Base-by-base conservation (phyloP, 2,113 vertebrate species). In the Catharus fuscescens region DNA sequence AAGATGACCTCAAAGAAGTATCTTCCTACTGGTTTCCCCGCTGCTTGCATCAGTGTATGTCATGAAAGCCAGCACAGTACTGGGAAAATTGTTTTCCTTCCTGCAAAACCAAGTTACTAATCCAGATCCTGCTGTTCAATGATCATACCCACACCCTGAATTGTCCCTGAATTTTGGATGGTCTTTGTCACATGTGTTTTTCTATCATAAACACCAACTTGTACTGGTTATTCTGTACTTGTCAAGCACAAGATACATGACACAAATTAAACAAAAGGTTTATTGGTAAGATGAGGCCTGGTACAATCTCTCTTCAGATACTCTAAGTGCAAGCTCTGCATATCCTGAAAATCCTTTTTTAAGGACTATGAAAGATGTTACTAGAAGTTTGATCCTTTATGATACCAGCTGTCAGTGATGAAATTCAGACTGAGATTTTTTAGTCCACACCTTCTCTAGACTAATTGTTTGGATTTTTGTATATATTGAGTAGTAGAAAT, bases 101-200 rank as follows among this genome's bases (percentile, higher is more conserved):
- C 18, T 50, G 11, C 9, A 91, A 40, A 77, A 69, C 11, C 12
- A 31, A 4, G 1, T 38, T 66, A 38, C 8, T 38, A 48, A 23
- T 59, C 57, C 18, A 47, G 29, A 14, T 80, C 44, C 18, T 86
- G 65, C 38, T 79, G 23, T 72, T 83, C 40, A 38, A 2, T 42
- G 25, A 28, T 45, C 14, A 24, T 59, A 52, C 3, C 9, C 13
- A n/a, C 13, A 79, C 10, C 16, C 18, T 42, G 57, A 86, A 42
- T 5, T 26, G 18, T 72, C 48, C 14, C 48, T 65, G 62, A 57
- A 50, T 74, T 91, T 80, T 94, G 56, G 38, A n/a, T 80, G n/a
- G 24, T 78, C 8, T 57, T 65, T 56, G 40, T 65, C 21, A 31
- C 4, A 0, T 38, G 3, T 0, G 1, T n/a, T 13, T 86, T 69